Conservation (phyloP, 92 coral and sea anemone species). For the Plumapathes pennacea region DNA sequence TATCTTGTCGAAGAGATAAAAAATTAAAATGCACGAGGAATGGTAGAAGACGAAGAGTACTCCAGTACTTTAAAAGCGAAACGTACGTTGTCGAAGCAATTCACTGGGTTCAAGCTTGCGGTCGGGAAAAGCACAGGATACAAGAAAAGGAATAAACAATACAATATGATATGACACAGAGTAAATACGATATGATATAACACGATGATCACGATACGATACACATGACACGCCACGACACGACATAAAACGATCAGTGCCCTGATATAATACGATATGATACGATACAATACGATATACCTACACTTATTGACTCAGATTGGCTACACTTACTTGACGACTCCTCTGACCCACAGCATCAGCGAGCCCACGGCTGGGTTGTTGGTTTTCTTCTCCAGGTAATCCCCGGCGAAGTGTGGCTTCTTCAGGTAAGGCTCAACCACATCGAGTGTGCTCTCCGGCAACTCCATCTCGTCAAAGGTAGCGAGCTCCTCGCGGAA, state of each 20-base stretch:
- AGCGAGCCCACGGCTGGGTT: conserved; percentile 92
- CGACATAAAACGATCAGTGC: not conserved
- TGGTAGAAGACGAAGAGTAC: too few relatives aligned
- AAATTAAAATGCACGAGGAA: too few relatives aligned
- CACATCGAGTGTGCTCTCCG: conserved; percentile 86
- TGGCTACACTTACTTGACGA: conserved; percentile 78
- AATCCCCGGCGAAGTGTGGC: conserved; percentile 82
- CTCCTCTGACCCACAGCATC: conserved; percentile 92
- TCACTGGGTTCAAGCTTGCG: too few relatives aligned
- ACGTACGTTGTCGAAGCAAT: too few relatives aligned
- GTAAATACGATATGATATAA: too few relatives aligned
- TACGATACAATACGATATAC: not conserved
- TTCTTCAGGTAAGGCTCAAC: conserved; percentile 92
- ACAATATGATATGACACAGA: too few relatives aligned
- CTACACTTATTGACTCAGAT: not conserved
- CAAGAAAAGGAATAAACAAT: too few relatives aligned
- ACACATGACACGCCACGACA: not conserved
- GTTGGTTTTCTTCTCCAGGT: conserved; percentile 76
- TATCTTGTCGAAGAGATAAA: too few relatives aligned
- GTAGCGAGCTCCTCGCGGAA: conserved; percentile 85
- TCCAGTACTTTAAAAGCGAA: too few relatives aligned
- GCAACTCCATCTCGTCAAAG: conserved; percentile 83
- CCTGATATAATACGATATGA: too few relatives aligned
- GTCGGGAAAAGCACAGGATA: too few relatives aligned
- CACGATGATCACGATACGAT: too few relatives aligned